Percentiles rank a stretch among this genome's conserved stretches.
Conservation (phyloP, 2,113 vertebrate genomes). For the Herpetotheres cachinnans region DNA sequence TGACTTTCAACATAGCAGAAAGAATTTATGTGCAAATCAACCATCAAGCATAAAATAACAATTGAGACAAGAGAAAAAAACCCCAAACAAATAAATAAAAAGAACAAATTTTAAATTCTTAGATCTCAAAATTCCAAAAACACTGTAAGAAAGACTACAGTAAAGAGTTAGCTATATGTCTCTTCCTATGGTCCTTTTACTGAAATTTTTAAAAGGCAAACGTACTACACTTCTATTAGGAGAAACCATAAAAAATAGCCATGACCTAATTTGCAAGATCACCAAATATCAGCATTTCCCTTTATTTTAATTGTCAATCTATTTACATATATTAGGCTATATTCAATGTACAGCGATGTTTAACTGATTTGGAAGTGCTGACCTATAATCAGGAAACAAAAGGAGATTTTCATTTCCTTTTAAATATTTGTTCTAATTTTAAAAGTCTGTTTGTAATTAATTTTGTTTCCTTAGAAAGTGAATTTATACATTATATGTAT, state of each 20-base stretch:
- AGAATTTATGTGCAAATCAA: constrained; percentile 58
- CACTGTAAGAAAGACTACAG: background rate
- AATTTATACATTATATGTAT: background rate
- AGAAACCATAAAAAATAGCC: constrained; percentile 18
- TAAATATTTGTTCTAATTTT: background rate
- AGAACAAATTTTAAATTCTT: background rate
- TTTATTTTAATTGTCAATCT: background rate
- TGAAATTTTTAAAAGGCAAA: background rate
- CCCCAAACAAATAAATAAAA: background rate
- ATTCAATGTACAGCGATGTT: background rate
- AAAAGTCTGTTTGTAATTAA: background rate
- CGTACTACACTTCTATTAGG: background rate
- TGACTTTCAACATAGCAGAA: constrained; percentile 59
- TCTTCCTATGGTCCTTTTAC: background rate
- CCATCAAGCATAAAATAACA: constrained; percentile 43
- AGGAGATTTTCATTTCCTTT: background rate
- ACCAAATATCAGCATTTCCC: background rate
- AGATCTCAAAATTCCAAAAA: background rate
- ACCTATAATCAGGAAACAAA: background rate
- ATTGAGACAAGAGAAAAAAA: background rate
- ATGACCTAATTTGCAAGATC: constrained; percentile 37
- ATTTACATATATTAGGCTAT: background rate
- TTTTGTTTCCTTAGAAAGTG: background rate
- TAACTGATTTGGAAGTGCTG: background rate
- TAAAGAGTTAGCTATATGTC: background rate